Evolutionary conservation across 2,797 vertebrate species (phyloP).

Genomic region (Oreochromis grahami): DNA sequence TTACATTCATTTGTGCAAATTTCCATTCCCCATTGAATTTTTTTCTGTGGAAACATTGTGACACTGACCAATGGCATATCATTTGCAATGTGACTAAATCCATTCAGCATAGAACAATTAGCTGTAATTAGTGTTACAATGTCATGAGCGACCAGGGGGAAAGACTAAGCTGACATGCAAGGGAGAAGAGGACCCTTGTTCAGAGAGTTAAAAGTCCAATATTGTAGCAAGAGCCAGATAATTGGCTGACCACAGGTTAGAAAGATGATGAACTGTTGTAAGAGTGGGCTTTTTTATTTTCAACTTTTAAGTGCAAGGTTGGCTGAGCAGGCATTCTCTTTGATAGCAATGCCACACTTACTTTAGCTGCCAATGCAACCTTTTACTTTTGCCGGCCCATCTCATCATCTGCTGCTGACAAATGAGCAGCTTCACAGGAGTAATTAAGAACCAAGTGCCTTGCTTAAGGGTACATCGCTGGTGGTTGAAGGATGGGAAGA

Average conservation of each 20-base stretch:
- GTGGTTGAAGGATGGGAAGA: conserved; percentile 19
- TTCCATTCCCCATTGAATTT: conserved; percentile 72
- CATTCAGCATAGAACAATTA: conserved; percentile 76
- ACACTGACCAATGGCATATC: conserved; percentile 77
- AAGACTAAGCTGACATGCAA: conserved; percentile 64
- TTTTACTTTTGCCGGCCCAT: conserved; percentile 28
- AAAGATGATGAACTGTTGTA: conserved; percentile 50
- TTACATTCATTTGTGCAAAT: conserved; percentile 80
- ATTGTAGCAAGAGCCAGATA: conserved; percentile 56
- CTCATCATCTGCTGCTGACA: conserved; percentile 44
- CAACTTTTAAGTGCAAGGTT: conserved; percentile 22
- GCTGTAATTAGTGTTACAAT: conserved; percentile 79
- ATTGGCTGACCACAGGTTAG: conserved; percentile 67
- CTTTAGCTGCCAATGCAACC: conserved; percentile 24
- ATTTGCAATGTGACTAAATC: conserved; percentile 77
- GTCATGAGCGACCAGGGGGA: conserved; percentile 71
- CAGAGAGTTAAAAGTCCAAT: conserved; percentile 56
- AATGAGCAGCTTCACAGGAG: conserved; percentile 35
- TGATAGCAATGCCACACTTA: conserved; percentile 34
- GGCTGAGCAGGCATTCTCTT: conserved; percentile 32
- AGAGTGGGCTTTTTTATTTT: neutral
- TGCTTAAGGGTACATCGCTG: conserved; percentile 45
- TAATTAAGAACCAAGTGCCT: conserved; percentile 57
- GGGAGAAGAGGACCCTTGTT: conserved; percentile 60
- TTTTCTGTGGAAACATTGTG: conserved; percentile 77